Base-by-base conservation (phyloP, 2,888 invertebrate genomes). In the Lepidocyrtinus sp. region DNA sequence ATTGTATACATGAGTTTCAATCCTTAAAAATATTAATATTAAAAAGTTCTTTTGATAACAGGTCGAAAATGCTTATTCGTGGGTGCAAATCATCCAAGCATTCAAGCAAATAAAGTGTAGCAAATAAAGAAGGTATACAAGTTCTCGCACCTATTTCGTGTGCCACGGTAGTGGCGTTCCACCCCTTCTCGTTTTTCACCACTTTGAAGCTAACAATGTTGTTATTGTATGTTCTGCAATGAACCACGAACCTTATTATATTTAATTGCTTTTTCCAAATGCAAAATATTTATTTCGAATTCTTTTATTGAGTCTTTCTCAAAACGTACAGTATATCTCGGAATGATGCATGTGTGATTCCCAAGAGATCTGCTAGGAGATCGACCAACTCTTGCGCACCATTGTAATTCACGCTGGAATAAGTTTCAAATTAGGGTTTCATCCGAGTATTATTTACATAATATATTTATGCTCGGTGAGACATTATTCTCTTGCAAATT, bases 151-250 rank as follows among this genome's bases (percentile, higher is more conserved):
- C 77, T 7, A 85, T 85, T 70, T 62, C 24, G n/a, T 65, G 63
- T 22, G 85, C 84, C 9, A 95, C 91, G 85, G 92, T 92, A 2
- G 91, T 91, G 0, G 94, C 93, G 87, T 93, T 93, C 84, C 92
- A 90, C 19, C 92, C 91, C 87, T 92, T 91, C 78, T 89, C 90
- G 86, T 93, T 93, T 69, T 91, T 91, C 76, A 90, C 91, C 1
- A 95, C 94, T 90, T 92, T 93, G 88, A 94, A 95, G 0, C 92
- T 93, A 0, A 96, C 94, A 89, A 94, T 94, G 83, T 93, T 93
- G 17, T 91, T 90, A 86, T 93, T 93, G 63, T 22, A 77, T 81
- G 94, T 93, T 82, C 95, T 93, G 88, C 74, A 91, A 91, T 21
- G 25, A 50, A n/a, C 9, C 15, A 76, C 12, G 12, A 36, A 36